Percentiles rank a stretch among this genome's conserved stretches.
phyloP scores from a whole-genome alignment of 92 coral and sea anemone genomes.

The Porites evermanni region DNA sequence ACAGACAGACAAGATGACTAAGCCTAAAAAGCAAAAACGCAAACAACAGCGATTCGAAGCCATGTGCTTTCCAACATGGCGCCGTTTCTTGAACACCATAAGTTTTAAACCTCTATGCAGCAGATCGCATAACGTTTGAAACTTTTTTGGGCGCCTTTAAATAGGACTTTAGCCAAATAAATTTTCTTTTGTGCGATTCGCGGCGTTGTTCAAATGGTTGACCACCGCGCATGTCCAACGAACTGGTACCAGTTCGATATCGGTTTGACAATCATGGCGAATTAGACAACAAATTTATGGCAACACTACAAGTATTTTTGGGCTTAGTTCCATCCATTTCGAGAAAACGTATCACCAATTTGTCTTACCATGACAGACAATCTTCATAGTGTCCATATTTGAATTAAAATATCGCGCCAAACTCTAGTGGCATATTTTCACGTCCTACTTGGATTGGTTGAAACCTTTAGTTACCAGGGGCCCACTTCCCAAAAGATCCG shows the following conservation, averaged over 20 bases:
- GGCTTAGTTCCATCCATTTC: no score
- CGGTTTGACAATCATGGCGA: not conserved
- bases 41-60: conserved; percentile 54
- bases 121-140: not conserved
- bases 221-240: conserved; percentile 12
- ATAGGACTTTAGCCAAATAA: not conserved
- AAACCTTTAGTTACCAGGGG: no score
- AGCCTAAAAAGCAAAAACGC: conserved; percentile 54
- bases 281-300: not conserved
- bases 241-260: conserved; percentile 9
- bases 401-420: no score
- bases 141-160: not conserved
- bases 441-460: no score
- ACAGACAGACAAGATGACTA: conserved; percentile 46
- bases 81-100: conserved; percentile 7
- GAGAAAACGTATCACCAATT: not conserved
- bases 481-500: no score
- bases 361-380: not conserved
- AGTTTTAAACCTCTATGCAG: not conserved
- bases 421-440: no score
- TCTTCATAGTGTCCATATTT: no score
- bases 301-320: no score
- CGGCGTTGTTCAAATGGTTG: not conserved
- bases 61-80: conserved; percentile 45
- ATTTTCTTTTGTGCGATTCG: not conserved